Evolutionary conservation across 2,888 invertebrate species (phyloP).

Genomic region (Calephelis perditalis): DNA sequence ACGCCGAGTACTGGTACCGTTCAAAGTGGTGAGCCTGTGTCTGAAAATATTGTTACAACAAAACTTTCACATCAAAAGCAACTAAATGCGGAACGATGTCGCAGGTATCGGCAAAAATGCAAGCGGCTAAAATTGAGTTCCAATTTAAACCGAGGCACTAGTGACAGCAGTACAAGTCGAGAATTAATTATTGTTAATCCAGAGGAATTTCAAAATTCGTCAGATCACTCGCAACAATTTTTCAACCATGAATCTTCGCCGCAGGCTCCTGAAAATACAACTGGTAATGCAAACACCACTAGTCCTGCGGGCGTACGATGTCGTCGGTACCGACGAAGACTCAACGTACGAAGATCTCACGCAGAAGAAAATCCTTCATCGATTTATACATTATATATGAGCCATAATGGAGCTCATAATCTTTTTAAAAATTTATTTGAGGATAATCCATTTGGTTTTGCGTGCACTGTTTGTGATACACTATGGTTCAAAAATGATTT

Average conservation of each 20-base stretch:
- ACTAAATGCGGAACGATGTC: conserved; percentile 28
- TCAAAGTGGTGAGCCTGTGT: conserved; percentile 20
- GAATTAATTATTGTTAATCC: conserved; percentile 22
- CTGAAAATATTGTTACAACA: conserved; percentile 21
- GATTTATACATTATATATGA: conserved; percentile 24
- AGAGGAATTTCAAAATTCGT: conserved; percentile 19
- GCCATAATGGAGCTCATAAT: conserved; percentile 24
- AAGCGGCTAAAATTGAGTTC: conserved; percentile 26
- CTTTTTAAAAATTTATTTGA: conserved; percentile 25
- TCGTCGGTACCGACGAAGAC: conserved; percentile 24
- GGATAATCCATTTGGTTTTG: conserved; percentile 27
- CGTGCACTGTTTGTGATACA: conserved; percentile 29
- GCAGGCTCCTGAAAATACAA: conserved; percentile 19
- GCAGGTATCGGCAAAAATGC: conserved; percentile 28
- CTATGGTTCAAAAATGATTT: conserved; percentile 30
- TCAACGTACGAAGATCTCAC: conserved; percentile 20
- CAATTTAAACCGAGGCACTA: conserved; percentile 25
- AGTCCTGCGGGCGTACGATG: conserved; percentile 16
- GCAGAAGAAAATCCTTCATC: conserved; percentile 20
- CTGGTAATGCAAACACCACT: conserved; percentile 15
- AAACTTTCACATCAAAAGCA: conserved; percentile 23
- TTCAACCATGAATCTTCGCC: conserved; percentile 18
- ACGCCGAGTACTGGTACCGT: conserved; percentile 23
- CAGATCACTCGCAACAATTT: conserved; percentile 18
- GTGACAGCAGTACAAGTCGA: conserved; percentile 19